Conservation (phyloP, 1,140 invertebrate species). For the Bombus breviceps region DNA sequence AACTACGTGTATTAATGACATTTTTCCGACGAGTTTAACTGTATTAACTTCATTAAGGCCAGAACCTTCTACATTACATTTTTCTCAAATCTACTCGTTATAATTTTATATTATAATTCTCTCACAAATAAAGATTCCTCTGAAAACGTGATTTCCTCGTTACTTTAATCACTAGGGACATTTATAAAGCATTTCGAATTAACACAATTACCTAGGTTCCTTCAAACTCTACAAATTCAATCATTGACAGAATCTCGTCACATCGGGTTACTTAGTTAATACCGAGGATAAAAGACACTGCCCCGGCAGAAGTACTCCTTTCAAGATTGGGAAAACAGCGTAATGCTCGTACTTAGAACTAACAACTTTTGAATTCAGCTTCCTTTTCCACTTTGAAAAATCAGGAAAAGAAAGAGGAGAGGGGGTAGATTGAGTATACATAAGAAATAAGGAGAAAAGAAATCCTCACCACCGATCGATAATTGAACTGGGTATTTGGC, state of each 20-base stretch:
- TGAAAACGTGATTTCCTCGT: not conserved
- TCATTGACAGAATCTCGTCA: not conserved
- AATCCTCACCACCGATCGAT: conserved; percentile 61
- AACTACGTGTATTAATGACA: not conserved
- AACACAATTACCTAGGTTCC: not conserved
- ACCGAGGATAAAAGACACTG: not conserved
- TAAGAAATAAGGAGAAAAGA: conserved; percentile 51
- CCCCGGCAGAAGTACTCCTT: not conserved
- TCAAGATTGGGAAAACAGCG: conserved; percentile 3
- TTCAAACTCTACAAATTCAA: not conserved
- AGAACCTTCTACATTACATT: not conserved
- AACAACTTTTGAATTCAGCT: not conserved
- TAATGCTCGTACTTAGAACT: not conserved
- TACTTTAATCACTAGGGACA: not conserved
- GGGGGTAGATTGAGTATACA: not conserved
- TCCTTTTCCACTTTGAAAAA: conserved; percentile 4
- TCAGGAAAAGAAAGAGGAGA: not conserved
- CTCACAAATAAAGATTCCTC: not conserved
- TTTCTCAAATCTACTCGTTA: not conserved
- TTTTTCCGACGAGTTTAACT: not conserved
- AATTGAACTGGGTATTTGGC: conserved; percentile 75
- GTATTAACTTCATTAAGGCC: not conserved
- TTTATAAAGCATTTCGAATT: not conserved
- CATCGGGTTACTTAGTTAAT: not conserved
- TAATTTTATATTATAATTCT: not conserved